Percentiles rank a stretch among this genome's conserved stretches.
Conservation (phyloP, 2,797 vertebrate genomes). For the Premnoplex brunnescens region DNA sequence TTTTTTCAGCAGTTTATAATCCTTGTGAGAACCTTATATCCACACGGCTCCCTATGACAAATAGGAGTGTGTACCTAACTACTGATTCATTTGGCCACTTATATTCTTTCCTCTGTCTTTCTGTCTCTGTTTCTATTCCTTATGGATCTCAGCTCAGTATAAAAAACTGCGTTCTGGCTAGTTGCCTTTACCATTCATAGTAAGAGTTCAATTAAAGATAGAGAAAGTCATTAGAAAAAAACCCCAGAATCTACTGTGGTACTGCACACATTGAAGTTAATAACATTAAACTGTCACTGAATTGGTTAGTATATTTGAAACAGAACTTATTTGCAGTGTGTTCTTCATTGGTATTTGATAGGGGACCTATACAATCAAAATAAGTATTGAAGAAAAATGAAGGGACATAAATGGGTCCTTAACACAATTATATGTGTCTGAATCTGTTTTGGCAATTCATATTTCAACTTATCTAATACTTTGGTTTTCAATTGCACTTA, state of each 20-base stretch:
- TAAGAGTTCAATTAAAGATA: slow-evolving; percentile 8
- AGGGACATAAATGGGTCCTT: not conserved
- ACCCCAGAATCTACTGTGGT: not conserved
- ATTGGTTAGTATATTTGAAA: not conserved
- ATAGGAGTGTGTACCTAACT: not conserved
- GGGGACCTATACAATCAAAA: not conserved
- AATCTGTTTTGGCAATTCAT: not conserved
- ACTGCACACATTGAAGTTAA: not conserved
- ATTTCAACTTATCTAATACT: not conserved
- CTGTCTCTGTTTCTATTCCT: not conserved
- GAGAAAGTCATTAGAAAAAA: not conserved
- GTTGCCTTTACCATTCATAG: not conserved
- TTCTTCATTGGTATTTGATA: not conserved
- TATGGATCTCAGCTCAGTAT: not conserved
- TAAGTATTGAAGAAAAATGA: not conserved
- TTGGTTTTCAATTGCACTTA: not conserved
- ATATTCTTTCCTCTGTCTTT: not conserved
- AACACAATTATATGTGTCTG: not conserved
- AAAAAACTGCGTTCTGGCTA: not conserved
- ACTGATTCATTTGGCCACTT: not conserved
- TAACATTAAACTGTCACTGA: not conserved
- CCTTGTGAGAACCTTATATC: not conserved
- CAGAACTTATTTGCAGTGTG: not conserved
- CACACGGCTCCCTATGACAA: not conserved
- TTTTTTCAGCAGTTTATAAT: not conserved